These are phyloP conservation scores for Acleris emargana DNA, from an alignment of 2,888 invertebrate species.

Conservation along the genomic window DNA sequence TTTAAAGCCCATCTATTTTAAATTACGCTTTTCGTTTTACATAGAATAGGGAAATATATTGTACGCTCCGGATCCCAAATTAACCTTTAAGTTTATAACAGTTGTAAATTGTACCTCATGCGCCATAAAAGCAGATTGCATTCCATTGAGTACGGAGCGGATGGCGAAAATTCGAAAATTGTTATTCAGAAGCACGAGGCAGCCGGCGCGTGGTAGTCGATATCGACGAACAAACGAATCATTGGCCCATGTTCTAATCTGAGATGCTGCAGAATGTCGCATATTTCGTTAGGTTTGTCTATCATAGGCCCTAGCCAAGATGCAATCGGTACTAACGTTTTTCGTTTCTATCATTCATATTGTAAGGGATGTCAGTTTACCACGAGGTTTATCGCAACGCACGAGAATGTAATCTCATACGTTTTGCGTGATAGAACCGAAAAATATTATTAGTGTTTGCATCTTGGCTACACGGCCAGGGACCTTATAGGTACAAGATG, in stretches of 20 bases:
- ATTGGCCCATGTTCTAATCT: neutral
- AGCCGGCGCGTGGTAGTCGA: neutral
- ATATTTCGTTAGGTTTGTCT: too few species aligned
- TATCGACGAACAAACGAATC: constrained; percentile 6
- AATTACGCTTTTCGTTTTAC: constrained; percentile 2
- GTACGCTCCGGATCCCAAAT: constrained; percentile 15
- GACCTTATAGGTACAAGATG: too few species aligned
- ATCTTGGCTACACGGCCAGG: too few species aligned
- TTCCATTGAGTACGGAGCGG: constrained; percentile 20
- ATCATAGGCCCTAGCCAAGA: too few species aligned
- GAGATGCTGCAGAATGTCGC: neutral
- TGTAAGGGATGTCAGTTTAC: too few species aligned
- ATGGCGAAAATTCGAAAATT: constrained; percentile 30
- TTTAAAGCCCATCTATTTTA: constrained; percentile 12
- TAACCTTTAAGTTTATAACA: constrained; percentile 35
- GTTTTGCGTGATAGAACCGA: too few species aligned
- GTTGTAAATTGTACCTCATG: constrained; percentile 27
- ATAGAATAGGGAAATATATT: constrained; percentile 10
- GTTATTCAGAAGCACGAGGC: constrained; percentile 20
- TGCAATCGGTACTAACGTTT: too few species aligned
- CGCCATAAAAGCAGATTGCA: constrained; percentile 34
- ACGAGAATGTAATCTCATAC: too few species aligned
- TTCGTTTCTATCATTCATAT: too few species aligned
- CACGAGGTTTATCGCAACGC: too few species aligned
- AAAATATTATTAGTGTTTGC: too few species aligned